These are phyloP conservation scores for Sepioteuthis lessoniana DNA, from an alignment of 2,888 invertebrate species.

Conservation along the genomic window DNA sequence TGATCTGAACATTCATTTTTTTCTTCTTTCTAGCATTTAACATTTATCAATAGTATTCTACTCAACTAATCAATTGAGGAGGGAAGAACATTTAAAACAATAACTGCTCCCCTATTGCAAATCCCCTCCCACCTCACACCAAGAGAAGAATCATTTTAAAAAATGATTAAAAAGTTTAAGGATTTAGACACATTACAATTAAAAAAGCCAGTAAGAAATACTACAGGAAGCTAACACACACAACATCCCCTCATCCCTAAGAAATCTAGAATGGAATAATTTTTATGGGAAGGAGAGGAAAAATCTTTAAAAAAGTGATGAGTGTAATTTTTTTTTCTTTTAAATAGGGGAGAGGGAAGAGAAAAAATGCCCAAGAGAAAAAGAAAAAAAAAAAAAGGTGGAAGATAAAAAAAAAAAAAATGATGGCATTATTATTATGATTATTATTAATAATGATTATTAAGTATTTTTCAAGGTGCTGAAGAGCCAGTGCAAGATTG, in stretches of 20 bases:
- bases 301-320: neutral
- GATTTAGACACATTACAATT: neutral
- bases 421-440: slow-evolving; percentile 10
- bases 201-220: neutral
- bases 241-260: neutral
- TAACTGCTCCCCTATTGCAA: neutral
- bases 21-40: no score
- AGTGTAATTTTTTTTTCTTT: neutral
- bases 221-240: neutral
- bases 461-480: slow-evolving; percentile 45
- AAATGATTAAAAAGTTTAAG: neutral
- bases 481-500: slow-evolving; percentile 47
- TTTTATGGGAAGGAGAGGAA: neutral
- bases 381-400: neutral
- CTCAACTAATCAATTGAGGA: no score
- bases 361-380: neutral
- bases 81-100: no score
- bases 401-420: slow-evolving; percentile 2
- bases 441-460: slow-evolving; percentile 39
- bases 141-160: neutral
- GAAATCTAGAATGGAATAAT: neutral
- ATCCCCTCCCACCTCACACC: no score
- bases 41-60: no score
- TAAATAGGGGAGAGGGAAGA: neutral
- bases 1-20: no score